phyloP scores from a whole-genome alignment of 2,888 invertebrate genomes.

The Coelinius sp. region DNA sequence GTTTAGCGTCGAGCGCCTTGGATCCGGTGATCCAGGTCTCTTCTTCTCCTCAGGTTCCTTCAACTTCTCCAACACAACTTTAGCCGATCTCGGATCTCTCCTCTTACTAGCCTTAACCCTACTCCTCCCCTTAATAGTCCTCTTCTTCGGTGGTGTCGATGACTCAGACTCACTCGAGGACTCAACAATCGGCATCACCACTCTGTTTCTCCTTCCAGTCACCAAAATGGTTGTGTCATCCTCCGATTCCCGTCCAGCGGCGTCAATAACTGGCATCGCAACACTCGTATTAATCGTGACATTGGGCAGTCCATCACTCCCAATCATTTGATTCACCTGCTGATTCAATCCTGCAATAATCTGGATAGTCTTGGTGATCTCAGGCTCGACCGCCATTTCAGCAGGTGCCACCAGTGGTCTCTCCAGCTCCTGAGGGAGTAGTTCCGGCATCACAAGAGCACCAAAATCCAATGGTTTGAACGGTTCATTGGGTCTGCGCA shows the following conservation, averaged over 20 bases:
- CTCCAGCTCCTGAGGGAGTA: conserved; percentile 40
- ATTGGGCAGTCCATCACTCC: not conserved
- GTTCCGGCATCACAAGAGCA: conserved; percentile 57
- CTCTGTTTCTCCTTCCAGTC: not conserved
- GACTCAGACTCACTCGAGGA: conserved; percentile 42
- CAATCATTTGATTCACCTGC: not conserved
- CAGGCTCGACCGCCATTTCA: conserved; percentile 49
- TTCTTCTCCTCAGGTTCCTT: conserved; percentile 49
- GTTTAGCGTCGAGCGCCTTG: conserved; percentile 3
- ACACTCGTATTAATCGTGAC: conserved; percentile 9
- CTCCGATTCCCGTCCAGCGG: conserved; percentile 23
- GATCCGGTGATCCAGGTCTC: conserved; percentile 31
- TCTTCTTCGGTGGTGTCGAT: conserved; percentile 35
- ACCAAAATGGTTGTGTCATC: not conserved
- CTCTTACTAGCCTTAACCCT: conserved; percentile 36
- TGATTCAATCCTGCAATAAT: not conserved
- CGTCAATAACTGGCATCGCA: not conserved
- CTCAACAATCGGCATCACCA: not conserved
- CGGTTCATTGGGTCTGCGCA: conserved; percentile 39
- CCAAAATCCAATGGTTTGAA: too few relatives aligned
- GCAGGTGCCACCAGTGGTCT: conserved; percentile 42
- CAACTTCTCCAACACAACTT: conserved; percentile 63
- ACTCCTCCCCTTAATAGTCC: conserved; percentile 38
- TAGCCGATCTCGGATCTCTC: conserved; percentile 62
- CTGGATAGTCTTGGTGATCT: conserved; percentile 53